phyloP scores from a whole-genome alignment of 2,888 invertebrate species.

The Aromia moschata region DNA sequence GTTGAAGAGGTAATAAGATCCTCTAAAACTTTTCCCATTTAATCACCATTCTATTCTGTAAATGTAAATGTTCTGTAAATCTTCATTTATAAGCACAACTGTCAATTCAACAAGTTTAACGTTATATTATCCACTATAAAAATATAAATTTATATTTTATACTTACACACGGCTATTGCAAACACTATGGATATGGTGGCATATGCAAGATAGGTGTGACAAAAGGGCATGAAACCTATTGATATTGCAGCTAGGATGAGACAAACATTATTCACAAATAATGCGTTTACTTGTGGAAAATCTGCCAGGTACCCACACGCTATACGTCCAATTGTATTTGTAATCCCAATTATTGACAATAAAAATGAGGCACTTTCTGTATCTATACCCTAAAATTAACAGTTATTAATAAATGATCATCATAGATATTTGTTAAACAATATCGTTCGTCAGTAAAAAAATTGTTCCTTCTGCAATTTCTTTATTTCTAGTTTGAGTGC shows the following conservation, averaged over 20 bases:
- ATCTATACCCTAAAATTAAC: slow-evolving; percentile 73
- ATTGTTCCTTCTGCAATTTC: no score
- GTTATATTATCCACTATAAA: no score
- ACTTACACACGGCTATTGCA: slow-evolving; percentile 90
- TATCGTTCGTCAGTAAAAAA: no score
- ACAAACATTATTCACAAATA: slow-evolving; percentile 92
- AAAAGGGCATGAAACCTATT: slow-evolving; percentile 85
- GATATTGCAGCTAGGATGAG: slow-evolving; percentile 88
- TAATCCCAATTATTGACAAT: slow-evolving; percentile 87
- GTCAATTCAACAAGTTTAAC: no score
- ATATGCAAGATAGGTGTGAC: slow-evolving; percentile 78
- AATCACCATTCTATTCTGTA: no score
- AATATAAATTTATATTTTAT: neutral
- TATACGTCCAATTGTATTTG: slow-evolving; percentile 93
- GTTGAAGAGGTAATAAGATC: no score
- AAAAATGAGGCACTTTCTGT: slow-evolving; percentile 77
- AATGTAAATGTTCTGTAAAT: no score
- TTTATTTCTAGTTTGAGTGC: no score
- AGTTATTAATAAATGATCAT: neutral
- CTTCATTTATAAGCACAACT: no score
- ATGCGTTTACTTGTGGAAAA: slow-evolving; percentile 89
- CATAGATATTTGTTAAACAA: no score
- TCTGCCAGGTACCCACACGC: slow-evolving; percentile 90
- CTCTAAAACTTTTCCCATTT: no score
- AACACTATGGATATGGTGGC: slow-evolving; percentile 86